Evolutionary conservation across 2,888 invertebrate species (phyloP), one percentile per base, ranked within the genome.

Genomic region (Spisula solida): DNA sequence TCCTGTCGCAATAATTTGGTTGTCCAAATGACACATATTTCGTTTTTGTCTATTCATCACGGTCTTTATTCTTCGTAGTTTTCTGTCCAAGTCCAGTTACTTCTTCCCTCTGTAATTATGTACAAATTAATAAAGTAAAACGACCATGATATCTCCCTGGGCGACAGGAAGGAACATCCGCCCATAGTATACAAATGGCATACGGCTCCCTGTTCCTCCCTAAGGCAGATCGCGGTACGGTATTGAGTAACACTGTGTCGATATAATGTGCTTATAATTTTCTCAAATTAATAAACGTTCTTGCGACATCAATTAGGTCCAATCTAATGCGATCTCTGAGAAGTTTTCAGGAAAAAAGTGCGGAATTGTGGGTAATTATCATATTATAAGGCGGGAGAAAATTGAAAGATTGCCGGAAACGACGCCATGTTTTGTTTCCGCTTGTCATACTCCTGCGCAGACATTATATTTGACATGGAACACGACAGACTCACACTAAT

Each of bases 211-310:
- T 41, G 51, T 31, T 60, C 82, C 25, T 48, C 82, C 88, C 70
- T 75, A 12, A 12, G 86, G 90, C 84, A n/a, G 14, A 29, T 29
- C 82, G 82, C 81, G 83, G 86, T 83, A 80, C 82, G 60, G 55
- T 82, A 90, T 90, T 90, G 90, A 88, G 88, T 90, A 90, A 90
- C 86, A 82, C 90, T 83, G 83, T 86, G 88, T 81, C 85, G 56
- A 86, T 79, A 81, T 79, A 86, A 86, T 88, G 66, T 81, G 75
- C 86, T 51, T 84, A 85, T 83, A 88, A 88, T 90, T 90, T 86
- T 86, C 86, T 84, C 83, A 84, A 86, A 90, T 90, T 90, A 90
- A 88, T 88, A 86, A 88, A 88, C 29, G 55, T 66, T 88, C 85
- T 83, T 88, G 88, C 88, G 83, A 78, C 82, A 86, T 84, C 88